A percentile compares a stretch with the other conserved stretches of the same genome.
Evolutionary conservation across 2,888 invertebrate species (phyloP).

Genomic region (Drosophila siamana): DNA sequence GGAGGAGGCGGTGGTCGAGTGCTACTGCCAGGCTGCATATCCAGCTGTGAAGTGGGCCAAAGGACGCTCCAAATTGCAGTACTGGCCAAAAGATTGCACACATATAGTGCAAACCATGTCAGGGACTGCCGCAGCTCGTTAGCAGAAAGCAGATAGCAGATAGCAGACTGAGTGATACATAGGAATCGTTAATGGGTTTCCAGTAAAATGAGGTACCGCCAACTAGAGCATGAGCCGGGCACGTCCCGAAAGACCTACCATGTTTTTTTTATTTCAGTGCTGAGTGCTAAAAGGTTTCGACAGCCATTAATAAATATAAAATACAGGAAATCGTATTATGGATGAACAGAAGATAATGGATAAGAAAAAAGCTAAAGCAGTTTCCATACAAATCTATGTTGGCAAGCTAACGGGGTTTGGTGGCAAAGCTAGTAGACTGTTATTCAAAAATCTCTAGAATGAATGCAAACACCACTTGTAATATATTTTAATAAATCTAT

Average conservation of each 20-base stretch:
- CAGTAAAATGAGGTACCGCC: slow-evolving; percentile 28
- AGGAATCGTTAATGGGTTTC: slow-evolving; percentile 49
- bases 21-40: neutral
- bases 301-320: neutral
- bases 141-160: slow-evolving; percentile 41
- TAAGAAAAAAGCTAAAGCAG: too few species aligned
- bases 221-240: slow-evolving; percentile 10
- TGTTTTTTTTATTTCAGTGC: neutral
- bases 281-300: neutral
- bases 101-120: slow-evolving; percentile 53
- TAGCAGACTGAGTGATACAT: slow-evolving; percentile 25
- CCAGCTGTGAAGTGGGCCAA: slow-evolving; percentile 49
- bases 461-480: too few species aligned
- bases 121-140: slow-evolving; percentile 67
- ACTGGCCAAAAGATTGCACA: slow-evolving; percentile 35
- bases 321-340: neutral
- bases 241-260: neutral
- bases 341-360: neutral
- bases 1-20: neutral
- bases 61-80: slow-evolving; percentile 63
- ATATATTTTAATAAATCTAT: too few species aligned
- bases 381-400: too few species aligned
- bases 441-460: too few species aligned
- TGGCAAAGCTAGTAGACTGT: too few species aligned
- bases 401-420: too few species aligned